A percentile compares a stretch with the other conserved stretches of the same genome.
Evolutionary conservation across 2,888 invertebrate species (phyloP).

Genomic region (Bombylius discolor): DNA sequence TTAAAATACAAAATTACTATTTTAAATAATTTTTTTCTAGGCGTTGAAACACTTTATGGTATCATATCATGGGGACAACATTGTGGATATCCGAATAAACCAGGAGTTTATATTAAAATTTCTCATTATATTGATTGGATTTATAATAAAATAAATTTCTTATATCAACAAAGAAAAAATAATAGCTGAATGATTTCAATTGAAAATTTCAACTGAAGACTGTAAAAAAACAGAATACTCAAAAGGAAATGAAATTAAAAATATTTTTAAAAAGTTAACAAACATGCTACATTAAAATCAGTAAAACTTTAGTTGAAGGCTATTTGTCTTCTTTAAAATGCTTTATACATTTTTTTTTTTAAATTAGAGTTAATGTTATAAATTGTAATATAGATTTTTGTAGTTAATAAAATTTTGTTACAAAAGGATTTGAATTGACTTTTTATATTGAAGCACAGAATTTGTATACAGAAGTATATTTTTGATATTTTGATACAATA

Average conservation of each 20-base stretch:
- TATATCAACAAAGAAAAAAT: conserved; percentile 15
- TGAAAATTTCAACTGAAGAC: not conserved
- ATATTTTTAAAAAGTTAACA: not conserved
- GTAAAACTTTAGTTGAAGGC: too few species aligned
- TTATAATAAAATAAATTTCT: conserved; percentile 40
- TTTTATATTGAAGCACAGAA: too few species aligned
- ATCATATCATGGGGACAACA: conserved; percentile 68
- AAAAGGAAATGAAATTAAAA: not conserved
- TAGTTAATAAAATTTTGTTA: too few species aligned
- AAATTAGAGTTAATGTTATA: too few species aligned
- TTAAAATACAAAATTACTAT: not conserved
- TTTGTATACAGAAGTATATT: too few species aligned
- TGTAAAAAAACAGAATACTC: not conserved
- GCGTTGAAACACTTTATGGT: conserved; percentile 52
- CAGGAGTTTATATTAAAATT: conserved; percentile 59
- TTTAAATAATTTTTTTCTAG: conserved; percentile 31
- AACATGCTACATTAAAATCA: too few species aligned
- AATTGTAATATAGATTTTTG: too few species aligned
- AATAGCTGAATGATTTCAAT: not conserved
- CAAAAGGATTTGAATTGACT: too few species aligned
- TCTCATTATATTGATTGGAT: conserved; percentile 55
- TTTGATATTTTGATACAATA: too few species aligned
- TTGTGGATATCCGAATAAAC: conserved; percentile 58
- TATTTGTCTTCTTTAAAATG: too few species aligned
- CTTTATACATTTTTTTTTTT: too few species aligned